phyloP scores from a whole-genome alignment of 1,140 invertebrate genomes.

The Dufourea novaeangliae region DNA sequence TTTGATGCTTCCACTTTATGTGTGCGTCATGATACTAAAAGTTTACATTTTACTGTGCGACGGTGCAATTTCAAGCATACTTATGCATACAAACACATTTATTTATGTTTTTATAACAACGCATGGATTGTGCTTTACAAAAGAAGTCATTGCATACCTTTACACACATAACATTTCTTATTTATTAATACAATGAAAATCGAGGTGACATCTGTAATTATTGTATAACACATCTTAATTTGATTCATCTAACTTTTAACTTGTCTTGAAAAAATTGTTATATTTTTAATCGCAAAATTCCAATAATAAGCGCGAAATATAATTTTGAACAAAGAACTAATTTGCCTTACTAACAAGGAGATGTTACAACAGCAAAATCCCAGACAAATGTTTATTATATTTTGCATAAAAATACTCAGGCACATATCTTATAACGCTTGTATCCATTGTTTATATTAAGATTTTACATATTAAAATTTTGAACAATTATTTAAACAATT shows the following conservation, averaged over 20 bases:
- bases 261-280: neutral
- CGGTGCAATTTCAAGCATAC: neutral
- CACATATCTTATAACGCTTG: neutral
- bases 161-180: conserved; percentile 20
- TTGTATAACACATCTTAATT: neutral
- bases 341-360: neutral
- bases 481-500: no score
- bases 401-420: neutral
- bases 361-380: neutral
- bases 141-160: conserved; percentile 20
- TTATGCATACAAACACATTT: neutral
- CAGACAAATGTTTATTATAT: neutral
- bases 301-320: neutral
- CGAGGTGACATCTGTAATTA: neutral
- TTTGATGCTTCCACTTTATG: neutral
- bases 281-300: neutral
- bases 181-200: conserved; percentile 9
- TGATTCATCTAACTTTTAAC: neutral
- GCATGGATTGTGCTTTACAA: conserved; percentile 16
- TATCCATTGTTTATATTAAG: neutral
- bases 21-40: neutral
- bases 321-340: neutral
- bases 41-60: neutral
- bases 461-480: no score
- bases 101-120: neutral